A percentile compares a stretch with the other conserved stretches of the same genome.
phyloP scores from a whole-genome alignment of 2,113 vertebrate genomes.

The Oceanodroma tethys region DNA sequence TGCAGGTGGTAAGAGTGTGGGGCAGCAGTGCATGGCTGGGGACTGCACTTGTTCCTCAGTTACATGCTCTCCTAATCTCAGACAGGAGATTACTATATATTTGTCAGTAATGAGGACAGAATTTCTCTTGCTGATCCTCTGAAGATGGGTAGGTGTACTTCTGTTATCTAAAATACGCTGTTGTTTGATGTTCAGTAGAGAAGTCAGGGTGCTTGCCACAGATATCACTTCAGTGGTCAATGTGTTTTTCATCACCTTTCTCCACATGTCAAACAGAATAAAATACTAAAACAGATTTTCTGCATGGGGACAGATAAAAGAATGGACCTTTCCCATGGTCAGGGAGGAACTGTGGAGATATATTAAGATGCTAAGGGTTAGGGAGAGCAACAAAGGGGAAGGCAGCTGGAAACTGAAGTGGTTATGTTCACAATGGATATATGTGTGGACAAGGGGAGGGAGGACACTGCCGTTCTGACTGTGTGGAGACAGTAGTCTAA shows the following conservation, averaged over 20 bases:
- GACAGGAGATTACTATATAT: background rate
- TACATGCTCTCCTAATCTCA: rapidly evolving
- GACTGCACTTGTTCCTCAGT: background rate
- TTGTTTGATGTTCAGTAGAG: background rate
- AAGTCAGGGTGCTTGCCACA: background rate
- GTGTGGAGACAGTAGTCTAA: background rate
- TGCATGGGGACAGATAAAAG: background rate
- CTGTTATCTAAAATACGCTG: background rate
- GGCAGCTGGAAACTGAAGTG: background rate
- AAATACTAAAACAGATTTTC: background rate
- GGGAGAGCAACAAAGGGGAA: background rate
- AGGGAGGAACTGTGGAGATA: background rate
- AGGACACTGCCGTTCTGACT: background rate
- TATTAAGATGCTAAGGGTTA: background rate
- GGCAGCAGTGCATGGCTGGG: background rate
- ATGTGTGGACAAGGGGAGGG: background rate
- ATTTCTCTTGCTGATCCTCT: background rate
- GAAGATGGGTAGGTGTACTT: background rate
- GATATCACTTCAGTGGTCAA: too few species aligned
- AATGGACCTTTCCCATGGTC: background rate
- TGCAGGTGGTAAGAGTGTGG: background rate
- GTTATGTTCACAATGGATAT: background rate
- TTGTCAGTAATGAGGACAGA: background rate
- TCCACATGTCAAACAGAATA: background rate
- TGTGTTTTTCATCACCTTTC: background rate